Conservation (phyloP, 2,888 invertebrate genomes). For the Euzetes globulus region DNA sequence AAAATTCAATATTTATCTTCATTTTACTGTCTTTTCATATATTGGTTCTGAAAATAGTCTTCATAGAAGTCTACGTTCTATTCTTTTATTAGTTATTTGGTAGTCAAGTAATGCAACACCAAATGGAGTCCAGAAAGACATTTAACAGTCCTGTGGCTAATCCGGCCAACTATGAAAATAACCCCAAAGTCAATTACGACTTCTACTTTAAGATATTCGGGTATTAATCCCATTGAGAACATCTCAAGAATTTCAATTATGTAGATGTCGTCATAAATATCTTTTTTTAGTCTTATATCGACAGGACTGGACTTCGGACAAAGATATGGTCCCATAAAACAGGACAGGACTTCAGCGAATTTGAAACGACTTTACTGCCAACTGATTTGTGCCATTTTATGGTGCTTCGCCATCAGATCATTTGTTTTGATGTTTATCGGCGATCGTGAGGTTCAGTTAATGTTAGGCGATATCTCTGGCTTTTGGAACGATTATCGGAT, state of each 20-base stretch:
- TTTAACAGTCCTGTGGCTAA: constrained; percentile 26
- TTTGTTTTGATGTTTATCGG: constrained; percentile 37
- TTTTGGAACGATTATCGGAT: constrained; percentile 39
- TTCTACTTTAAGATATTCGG: constrained; percentile 37
- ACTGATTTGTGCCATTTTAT: constrained; percentile 36
- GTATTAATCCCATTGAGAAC: constrained; percentile 1
- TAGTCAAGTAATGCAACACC: constrained; percentile 5
- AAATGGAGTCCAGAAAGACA: constrained; percentile 29
- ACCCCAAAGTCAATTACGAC: constrained; percentile 35
- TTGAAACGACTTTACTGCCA: constrained; percentile 36
- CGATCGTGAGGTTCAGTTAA: constrained; percentile 34
- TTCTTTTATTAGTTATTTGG: neutral
- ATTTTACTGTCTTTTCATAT: neutral
- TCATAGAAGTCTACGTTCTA: neutral
- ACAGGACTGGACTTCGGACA: constrained; percentile 37
- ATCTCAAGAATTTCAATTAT: too few relatives aligned
- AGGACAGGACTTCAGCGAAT: constrained; percentile 32
- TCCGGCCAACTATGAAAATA: constrained; percentile 29
- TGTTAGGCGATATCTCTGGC: constrained; percentile 36
- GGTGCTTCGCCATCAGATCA: constrained; percentile 36
- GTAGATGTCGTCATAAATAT: neutral
- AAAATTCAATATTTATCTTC: neutral
- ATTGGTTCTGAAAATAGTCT: neutral
- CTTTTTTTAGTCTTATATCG: constrained; percentile 34
- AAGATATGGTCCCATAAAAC: constrained; percentile 36